Percentiles rank a stretch among this genome's conserved stretches.
Conservation (phyloP, 1,140 invertebrate genomes). For the Atta colombica region DNA sequence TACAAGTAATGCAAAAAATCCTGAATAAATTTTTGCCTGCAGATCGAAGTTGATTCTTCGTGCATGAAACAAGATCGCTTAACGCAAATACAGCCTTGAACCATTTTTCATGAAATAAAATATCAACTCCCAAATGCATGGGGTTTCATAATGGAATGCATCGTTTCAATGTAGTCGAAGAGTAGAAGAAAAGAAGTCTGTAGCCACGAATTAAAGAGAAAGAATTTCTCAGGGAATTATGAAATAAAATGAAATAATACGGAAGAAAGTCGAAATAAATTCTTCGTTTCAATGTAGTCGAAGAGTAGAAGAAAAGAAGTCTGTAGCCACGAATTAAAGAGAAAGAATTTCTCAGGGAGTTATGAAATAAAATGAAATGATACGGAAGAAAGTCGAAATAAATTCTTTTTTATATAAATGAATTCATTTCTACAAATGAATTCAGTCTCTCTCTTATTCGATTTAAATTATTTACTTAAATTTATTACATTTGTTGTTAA, state of each 20-base stretch:
- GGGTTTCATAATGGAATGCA: background rate
- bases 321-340: constrained; percentile 41
- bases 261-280: constrained; percentile 6
- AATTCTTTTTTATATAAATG: background rate
- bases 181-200: constrained; percentile 26
- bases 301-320: constrained; percentile 24
- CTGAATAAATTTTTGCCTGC: background rate
- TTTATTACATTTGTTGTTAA: background rate
- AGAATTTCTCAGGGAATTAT: constrained; percentile 13
- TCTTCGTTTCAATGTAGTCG: background rate
- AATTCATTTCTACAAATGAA: too few relatives aligned
- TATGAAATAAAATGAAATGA: constrained; percentile 2
- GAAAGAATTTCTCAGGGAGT: constrained; percentile 29
- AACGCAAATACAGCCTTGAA: background rate
- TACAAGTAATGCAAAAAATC: background rate
- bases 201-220: constrained; percentile 47
- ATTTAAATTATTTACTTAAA: background rate
- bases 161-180: background rate
- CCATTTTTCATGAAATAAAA: background rate
- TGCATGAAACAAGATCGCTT: background rate
- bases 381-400: constrained; percentile 8
- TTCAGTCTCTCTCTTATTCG: background rate
- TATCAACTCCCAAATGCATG: background rate
- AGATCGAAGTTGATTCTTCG: background rate
- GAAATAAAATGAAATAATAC: constrained; percentile 11